phyloP scores from a whole-genome alignment of 1,140 invertebrate genomes.

The Drosophila suzukii region DNA sequence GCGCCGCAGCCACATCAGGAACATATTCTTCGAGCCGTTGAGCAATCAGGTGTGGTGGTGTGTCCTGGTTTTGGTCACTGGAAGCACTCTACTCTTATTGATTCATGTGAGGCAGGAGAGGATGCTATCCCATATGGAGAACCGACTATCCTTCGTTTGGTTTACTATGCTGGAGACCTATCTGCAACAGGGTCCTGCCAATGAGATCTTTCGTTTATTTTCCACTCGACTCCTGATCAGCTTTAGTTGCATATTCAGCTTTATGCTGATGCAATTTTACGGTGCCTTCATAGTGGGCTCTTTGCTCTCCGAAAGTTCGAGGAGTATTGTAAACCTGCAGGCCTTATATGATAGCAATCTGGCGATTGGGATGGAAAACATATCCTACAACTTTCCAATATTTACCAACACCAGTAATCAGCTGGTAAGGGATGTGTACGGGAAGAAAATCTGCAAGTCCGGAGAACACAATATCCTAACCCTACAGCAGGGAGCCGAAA shows the following conservation, averaged over 20 bases:
- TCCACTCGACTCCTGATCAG: conserved; percentile 83
- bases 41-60: conserved; percentile 83
- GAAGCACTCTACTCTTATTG: conserved; percentile 54
- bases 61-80: conserved; percentile 49
- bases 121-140: conserved; percentile 15
- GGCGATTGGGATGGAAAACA: conserved; percentile 85
- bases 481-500: conserved; percentile 55
- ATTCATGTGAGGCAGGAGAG: conserved; percentile 51
- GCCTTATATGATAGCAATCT: conserved; percentile 86
- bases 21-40: conserved; percentile 85
- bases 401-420: conserved; percentile 74
- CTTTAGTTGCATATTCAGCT: conserved; percentile 85
- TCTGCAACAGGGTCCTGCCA: conserved; percentile 67
- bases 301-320: conserved; percentile 86
- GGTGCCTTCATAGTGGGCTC: conserved; percentile 88
- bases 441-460: conserved; percentile 45
- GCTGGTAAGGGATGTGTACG: conserved; percentile 56
- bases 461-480: conserved; percentile 50
- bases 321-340: conserved; percentile 85
- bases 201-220: conserved; percentile 49
- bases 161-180: conserved; percentile 73
- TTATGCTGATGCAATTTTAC: conserved; percentile 87
- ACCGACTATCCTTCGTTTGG: conserved; percentile 49
- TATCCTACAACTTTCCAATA: conserved; percentile 85
- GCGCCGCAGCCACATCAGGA: conserved; percentile 84